Evolutionary conservation across 2,113 vertebrate species (phyloP).

Genomic region (Crocuta crocuta): DNA sequence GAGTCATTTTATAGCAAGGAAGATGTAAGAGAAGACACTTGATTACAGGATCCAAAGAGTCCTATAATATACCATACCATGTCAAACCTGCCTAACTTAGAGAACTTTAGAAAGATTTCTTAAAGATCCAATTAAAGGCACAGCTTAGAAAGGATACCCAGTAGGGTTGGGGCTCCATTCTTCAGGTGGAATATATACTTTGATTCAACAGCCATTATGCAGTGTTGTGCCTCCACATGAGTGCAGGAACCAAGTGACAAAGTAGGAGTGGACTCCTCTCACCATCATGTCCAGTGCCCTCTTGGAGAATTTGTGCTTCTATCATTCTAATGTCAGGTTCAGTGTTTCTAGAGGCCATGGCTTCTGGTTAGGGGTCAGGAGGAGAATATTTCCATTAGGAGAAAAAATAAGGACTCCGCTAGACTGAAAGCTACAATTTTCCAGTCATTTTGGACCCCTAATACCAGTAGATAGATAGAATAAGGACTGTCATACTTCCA

Average conservation of each 20-base stretch:
- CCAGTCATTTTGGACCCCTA: not conserved
- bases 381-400: not conserved
- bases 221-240: not conserved
- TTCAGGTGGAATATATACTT: not conserved
- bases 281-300: not conserved
- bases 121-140: not conserved
- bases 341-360: not conserved
- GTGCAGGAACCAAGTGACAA: not conserved
- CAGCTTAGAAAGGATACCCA: not conserved
- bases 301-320: not conserved
- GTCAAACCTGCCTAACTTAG: not conserved
- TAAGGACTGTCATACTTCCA: not conserved
- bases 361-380: not conserved
- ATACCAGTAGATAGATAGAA: not conserved
- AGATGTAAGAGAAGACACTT: not conserved
- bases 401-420: not conserved
- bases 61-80: not conserved
- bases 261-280: not conserved
- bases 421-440: not conserved
- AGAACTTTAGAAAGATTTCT: not conserved
- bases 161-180: not conserved
- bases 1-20: not conserved
- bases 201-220: not conserved
- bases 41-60: not conserved
- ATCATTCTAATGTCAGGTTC: not conserved